These are phyloP conservation scores for Trisateles emortualis DNA, from an alignment of 2,888 invertebrate species.

Conservation along the genomic window DNA sequence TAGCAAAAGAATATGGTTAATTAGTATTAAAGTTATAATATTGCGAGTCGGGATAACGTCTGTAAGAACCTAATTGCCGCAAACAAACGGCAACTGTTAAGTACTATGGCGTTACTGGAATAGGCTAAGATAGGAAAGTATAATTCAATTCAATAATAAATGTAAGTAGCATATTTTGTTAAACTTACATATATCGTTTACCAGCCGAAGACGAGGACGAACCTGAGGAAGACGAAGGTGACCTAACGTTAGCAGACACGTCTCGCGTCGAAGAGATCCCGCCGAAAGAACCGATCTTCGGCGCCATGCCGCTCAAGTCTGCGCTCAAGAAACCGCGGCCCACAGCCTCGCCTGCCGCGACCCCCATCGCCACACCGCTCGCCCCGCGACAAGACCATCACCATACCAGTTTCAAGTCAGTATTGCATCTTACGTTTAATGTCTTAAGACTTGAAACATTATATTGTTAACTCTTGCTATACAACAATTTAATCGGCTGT, in stretches of 20 bases:
- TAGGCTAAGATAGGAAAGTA: too few species aligned
- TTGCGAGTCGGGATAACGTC: too few species aligned
- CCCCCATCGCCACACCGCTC: conserved; percentile 78
- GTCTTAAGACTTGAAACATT: background rate
- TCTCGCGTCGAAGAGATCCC: conserved; percentile 96
- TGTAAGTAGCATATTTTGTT: too few species aligned
- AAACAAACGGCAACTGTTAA: too few species aligned
- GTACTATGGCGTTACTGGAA: too few species aligned
- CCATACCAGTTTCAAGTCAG: conserved; percentile 93
- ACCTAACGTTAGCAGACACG: conserved; percentile 90
- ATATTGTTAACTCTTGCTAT: conserved; percentile 7
- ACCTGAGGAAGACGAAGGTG: conserved; percentile 89
- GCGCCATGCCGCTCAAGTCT: conserved; percentile 96
- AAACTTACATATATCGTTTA: conserved; percentile 6
- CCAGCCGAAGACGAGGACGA: conserved; percentile 87
- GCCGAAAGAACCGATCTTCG: conserved; percentile 96
- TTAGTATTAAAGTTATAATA: too few species aligned
- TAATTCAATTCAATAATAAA: too few species aligned
- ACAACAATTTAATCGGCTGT: conserved; percentile 18
- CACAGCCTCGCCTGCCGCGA: conserved; percentile 90
- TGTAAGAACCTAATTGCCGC: too few species aligned
- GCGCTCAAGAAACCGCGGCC: conserved; percentile 95
- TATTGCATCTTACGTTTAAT: conserved; percentile 40
- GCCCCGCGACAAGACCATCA: conserved; percentile 90
- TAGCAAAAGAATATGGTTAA: too few species aligned